Base-by-base conservation (phyloP, 2,797 vertebrate species). In the Amphiprion clarkii region DNA sequence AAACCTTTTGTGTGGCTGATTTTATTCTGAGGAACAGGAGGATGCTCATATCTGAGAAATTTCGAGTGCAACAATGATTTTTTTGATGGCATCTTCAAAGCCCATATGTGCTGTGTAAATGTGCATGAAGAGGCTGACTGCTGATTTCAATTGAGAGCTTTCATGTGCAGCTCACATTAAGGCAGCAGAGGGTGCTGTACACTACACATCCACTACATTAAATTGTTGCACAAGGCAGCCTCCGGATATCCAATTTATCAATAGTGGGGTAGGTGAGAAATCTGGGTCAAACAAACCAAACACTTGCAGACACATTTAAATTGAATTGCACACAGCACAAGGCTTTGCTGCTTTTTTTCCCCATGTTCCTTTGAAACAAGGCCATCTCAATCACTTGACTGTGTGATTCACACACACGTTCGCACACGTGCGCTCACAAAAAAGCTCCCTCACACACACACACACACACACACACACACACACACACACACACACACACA, bases 261-360 rank as follows among this genome's bases (percentile, higher is more conserved):
- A 89, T 92, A 91, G 79, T 84, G 85, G 73, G 86, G 87, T 90
- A 89, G 89, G 90, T 92, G 87, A 88, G 86, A 92, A 92, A 93
- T 93, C 91, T 93, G 90, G 92, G 93, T 94, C 92, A 93, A 90
- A 92, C 83, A 90, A 90, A 90, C 68, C 87, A 87, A 90, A 91
- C 87, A 92, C 91, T 91, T 74, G 79, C 82, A 89, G 94, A 93
- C 93, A 94, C 92, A 90, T 92, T 94, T 88, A 92, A 95, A 95
- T 94, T 91, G 94, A 95, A 93, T 84, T 83, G 94, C 80, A 81
- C 81, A 74, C 72, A n/a, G 85, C 3, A 60, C 60, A 79, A 86
- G 71, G 82, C 76, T 78, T 73, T 82, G 73, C 58, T 57, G 73
- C 51, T 17, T 65, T 69, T 59, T 44, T 54, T n/a, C 3, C 21